phyloP scores from a whole-genome alignment of 2,113 vertebrate genomes.

The Lamprotornis superbus region DNA sequence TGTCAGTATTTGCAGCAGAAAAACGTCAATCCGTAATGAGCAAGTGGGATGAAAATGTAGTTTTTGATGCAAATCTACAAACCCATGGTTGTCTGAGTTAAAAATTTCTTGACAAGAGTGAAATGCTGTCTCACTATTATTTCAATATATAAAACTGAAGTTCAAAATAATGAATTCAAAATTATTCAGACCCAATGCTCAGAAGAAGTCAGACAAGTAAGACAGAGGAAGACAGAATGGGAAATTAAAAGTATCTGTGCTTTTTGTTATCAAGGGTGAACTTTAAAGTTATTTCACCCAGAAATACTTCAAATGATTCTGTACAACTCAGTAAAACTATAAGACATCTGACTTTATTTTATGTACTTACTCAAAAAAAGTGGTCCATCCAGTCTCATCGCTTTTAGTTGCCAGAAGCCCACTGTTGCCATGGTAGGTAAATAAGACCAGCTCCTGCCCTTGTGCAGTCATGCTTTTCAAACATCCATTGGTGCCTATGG shows the following conservation, averaged over 20 bases:
- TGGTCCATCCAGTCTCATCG: slow-evolving; percentile 95
- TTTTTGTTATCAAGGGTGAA: background rate
- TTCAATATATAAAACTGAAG: slow-evolving; percentile 32
- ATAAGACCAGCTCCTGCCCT: slow-evolving; percentile 89
- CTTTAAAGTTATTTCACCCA: background rate
- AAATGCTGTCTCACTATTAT: slow-evolving; percentile 46
- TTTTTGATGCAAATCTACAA: slow-evolving; percentile 61
- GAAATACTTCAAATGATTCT: background rate
- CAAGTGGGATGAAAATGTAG: slow-evolving; percentile 50
- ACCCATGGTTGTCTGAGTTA: slow-evolving; percentile 29
- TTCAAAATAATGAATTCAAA: slow-evolving; percentile 1
- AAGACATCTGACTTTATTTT: background rate
- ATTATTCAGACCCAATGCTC: background rate
- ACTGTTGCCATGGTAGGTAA: slow-evolving; percentile 96
- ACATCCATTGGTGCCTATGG: slow-evolving; percentile 90
- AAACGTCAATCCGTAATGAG: slow-evolving; percentile 58
- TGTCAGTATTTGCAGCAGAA: slow-evolving; percentile 63
- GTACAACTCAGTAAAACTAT: background rate
- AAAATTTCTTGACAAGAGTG: slow-evolving; percentile 56
- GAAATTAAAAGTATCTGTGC: background rate
- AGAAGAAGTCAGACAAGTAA: background rate
- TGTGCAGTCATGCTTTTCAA: slow-evolving; percentile 93
- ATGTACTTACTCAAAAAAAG: slow-evolving; percentile 95
- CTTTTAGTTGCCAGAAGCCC: slow-evolving; percentile 96
- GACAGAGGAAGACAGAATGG: background rate